phyloP scores from a whole-genome alignment of 1,140 invertebrate species.

The Lucilia cuprina region DNA sequence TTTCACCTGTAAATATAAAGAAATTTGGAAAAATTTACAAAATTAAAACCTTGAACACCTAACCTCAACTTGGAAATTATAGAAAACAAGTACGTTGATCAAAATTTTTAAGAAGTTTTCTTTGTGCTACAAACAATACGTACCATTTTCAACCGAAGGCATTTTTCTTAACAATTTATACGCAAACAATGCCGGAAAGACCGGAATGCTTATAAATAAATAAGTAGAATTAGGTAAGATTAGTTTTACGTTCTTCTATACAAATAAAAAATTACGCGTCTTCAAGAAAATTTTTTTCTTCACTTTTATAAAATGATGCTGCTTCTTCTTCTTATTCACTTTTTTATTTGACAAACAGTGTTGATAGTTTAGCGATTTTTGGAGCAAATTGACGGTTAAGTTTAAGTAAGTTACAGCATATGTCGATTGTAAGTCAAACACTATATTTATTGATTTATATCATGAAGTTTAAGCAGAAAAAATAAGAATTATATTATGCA shows the following conservation, averaged over 20 bases:
- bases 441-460: no score
- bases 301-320: conserved; percentile 14
- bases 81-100: neutral
- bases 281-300: conserved; percentile 2
- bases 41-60: conserved; percentile 14
- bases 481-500: no score
- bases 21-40: neutral
- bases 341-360: neutral
- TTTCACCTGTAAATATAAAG: conserved; percentile 12
- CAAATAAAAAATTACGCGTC: conserved; percentile 3
- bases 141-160: conserved; percentile 18
- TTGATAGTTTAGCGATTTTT: neutral
- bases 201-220: neutral
- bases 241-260: neutral
- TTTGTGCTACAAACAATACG: neutral
- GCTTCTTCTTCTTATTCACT: neutral
- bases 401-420: no score
- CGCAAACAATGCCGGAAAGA: neutral
- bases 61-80: conserved; percentile 1
- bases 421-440: no score
- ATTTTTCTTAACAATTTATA: neutral
- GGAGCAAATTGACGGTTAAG: no score
- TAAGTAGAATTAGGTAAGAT: neutral
- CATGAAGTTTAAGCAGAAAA: no score
- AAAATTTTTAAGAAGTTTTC: neutral